Base-by-base conservation (phyloP, 2,113 vertebrate genomes). In the Clarias gariepinus region DNA sequence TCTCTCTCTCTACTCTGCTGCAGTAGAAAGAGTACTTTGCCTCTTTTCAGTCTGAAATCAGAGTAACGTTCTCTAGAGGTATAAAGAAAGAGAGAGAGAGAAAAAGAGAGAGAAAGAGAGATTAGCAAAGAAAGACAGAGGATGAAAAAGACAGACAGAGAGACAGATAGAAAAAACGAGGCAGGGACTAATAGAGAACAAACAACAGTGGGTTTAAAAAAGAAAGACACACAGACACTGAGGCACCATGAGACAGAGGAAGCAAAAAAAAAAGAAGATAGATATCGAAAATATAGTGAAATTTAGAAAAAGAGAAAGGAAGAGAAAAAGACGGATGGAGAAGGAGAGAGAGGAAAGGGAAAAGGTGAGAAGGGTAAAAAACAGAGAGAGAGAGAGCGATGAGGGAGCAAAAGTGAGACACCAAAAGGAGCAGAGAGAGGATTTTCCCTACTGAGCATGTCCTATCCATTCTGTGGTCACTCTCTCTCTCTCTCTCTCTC, bases 401-500 rank as follows among this genome's bases (percentile, higher is more conserved):
- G 63, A 79, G 25, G 1, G 57, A 68, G 73, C 41, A 52, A 25
- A 25, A 41, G 0, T 23, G 64, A 33, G 47, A 81, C 83, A 74
- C 58, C 21, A 3, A 4, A 21, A n/a, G 60, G 23, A 58, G 84
- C 84, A 79, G 58, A 52, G 58, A 88, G 23, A 81, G 88, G 66
- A 73, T 60, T 69, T 18, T 68, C 36, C 87, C 68, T 36, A 61
- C 60, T 64, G 13, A 74, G 61, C 89, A 81, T 90, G 28, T 86
- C 83, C 68, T 82, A 57, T 57, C 63, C 47, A 82, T 86, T 90
- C 73, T 87, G 82, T 68, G 64, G 61, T 83, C 33, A 30, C 52
- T 30, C 52, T 84, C 66, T 84, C 86, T 78, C 81, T 61, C 68
- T 47, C 5, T 47, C 89, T 66, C 86, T 83, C 61, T 84, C 66